phyloP scores from a whole-genome alignment of 2,888 invertebrate species.

The Panzeria rudis region DNA sequence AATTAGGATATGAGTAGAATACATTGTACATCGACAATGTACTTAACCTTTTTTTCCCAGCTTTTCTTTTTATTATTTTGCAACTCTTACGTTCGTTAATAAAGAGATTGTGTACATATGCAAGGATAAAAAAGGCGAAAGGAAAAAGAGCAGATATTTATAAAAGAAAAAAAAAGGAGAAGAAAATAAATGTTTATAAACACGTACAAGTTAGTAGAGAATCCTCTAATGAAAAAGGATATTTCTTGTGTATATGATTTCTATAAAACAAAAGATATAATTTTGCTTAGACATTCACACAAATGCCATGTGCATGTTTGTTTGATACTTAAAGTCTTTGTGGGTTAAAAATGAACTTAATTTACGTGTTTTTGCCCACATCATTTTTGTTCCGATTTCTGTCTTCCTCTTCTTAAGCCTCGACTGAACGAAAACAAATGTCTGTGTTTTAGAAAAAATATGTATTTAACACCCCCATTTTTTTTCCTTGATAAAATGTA shows the following conservation, averaged over 20 bases:
- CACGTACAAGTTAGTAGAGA: conserved; percentile 29
- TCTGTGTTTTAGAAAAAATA: conserved; percentile 6
- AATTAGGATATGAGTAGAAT: conserved; percentile 34
- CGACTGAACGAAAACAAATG: background rate
- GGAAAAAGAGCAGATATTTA: background rate
- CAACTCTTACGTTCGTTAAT: conserved; percentile 40
- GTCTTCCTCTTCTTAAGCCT: background rate
- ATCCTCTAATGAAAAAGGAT: conserved; percentile 59
- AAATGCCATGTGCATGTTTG: background rate
- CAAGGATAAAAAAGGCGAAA: background rate
- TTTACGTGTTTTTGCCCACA: conserved; percentile 56
- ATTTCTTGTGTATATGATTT: conserved; percentile 41
- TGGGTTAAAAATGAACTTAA: conserved; percentile 71
- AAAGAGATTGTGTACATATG: conserved; percentile 46
- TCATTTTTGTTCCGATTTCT: conserved; percentile 30
- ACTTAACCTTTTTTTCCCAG: conserved; percentile 49
- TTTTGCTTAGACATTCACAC: conserved; percentile 25
- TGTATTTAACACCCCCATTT: conserved; percentile 23
- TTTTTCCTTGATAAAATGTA: background rate
- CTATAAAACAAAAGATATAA: conserved; percentile 47
- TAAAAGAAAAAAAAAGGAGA: background rate
- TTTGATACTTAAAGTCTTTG: conserved; percentile 64
- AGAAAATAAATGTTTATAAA: conserved; percentile 16
- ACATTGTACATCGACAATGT: conserved; percentile 29
- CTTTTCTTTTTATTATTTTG: conserved; percentile 15